Percentiles rank a stretch among this genome's conserved stretches.
phyloP scores from a whole-genome alignment of 2,797 vertebrate species.

The Peromyscus aztecus region DNA sequence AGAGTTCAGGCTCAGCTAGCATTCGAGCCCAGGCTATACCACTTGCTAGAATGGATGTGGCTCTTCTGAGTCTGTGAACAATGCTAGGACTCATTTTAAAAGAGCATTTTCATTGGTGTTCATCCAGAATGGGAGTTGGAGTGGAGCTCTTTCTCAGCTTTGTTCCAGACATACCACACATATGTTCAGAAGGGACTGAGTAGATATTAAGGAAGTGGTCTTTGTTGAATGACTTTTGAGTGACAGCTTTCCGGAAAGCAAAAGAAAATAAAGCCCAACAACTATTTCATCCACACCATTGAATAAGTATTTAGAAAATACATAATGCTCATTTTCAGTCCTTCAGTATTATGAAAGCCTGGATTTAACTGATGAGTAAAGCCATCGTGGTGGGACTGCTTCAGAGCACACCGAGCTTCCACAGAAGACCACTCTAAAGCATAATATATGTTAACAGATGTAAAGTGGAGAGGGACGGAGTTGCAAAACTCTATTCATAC shows the following conservation, averaged over 20 bases:
- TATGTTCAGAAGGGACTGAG: conserved; percentile 16
- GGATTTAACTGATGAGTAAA: neutral
- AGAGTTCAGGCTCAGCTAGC: neutral
- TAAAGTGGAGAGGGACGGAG: conserved; percentile 75
- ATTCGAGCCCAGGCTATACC: neutral
- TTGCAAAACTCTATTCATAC: conserved; percentile 79
- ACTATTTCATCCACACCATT: neutral
- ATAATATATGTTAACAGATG: conserved; percentile 79
- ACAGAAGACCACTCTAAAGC: conserved; percentile 57
- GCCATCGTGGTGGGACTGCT: neutral
- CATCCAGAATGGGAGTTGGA: neutral
- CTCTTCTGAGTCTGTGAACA: neutral
- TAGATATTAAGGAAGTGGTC: conserved; percentile 17
- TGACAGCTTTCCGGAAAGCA: conserved; percentile 23
- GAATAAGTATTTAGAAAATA: conserved; percentile 29
- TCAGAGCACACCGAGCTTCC: neutral
- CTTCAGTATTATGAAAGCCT: conserved; percentile 1
- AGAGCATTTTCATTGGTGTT: neutral
- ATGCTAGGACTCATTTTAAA: neutral
- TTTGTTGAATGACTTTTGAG: conserved; percentile 42
- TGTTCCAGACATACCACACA: conserved; percentile 6
- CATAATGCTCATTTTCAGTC: neutral
- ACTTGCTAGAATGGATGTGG: neutral
- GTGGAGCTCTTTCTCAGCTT: neutral
- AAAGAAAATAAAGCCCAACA: conserved; percentile 30